Percentiles rank a stretch among this genome's conserved stretches.
Evolutionary conservation across 2,797 vertebrate species (phyloP).

Genomic region (Lutjanus campechanus): DNA sequence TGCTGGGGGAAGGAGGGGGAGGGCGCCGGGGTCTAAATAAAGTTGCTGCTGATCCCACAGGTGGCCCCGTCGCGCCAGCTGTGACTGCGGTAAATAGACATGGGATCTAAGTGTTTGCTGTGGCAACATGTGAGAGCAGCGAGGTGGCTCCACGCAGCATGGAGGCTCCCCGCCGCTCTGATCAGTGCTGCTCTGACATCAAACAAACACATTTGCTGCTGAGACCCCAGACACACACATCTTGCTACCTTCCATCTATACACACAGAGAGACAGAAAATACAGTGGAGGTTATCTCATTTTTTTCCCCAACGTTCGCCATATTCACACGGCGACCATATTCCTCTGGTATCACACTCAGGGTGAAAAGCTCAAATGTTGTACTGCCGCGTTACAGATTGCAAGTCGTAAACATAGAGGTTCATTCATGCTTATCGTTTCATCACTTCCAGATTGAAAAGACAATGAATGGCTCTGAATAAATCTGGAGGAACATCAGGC

Average conservation of each 20-base stretch:
- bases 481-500: too few relatives aligned
- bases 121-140: slow-evolving; percentile 65
- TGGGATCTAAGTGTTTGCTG: slow-evolving; percentile 72
- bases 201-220: slow-evolving; percentile 48
- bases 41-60: slow-evolving; percentile 74
- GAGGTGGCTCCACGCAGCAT: slow-evolving; percentile 52
- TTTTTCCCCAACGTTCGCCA: neutral
- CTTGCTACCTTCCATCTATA: neutral
- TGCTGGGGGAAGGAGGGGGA: neutral
- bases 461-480: too few relatives aligned
- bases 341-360: too few relatives aligned
- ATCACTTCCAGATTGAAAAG: too few relatives aligned
- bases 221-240: neutral
- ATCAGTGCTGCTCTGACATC: slow-evolving; percentile 62
- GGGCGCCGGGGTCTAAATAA: slow-evolving; percentile 71
- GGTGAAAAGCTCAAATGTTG: too few relatives aligned
- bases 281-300: slow-evolving; percentile 14
- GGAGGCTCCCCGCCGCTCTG: slow-evolving; percentile 53
- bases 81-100: slow-evolving; percentile 73
- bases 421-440: too few relatives aligned
- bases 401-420: too few relatives aligned
- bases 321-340: too few relatives aligned
- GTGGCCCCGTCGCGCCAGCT: slow-evolving; percentile 68
- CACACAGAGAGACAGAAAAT: neutral
- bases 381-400: too few relatives aligned